Conservation (phyloP, 2,888 invertebrate genomes). For the Glyphotaelius pellucidus region DNA sequence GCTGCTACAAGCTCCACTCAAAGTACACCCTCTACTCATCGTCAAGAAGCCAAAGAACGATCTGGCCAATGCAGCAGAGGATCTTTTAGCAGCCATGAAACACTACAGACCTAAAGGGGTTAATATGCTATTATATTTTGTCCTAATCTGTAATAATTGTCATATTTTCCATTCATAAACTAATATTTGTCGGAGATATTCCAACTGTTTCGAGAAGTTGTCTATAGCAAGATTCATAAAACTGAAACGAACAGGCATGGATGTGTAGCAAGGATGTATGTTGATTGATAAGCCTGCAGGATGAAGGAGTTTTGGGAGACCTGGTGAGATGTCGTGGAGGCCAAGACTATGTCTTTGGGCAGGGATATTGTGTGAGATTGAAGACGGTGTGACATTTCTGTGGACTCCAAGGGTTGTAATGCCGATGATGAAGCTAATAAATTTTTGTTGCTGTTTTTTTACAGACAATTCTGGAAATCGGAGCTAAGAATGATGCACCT, state of each 20-base stretch:
- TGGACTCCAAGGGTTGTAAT: too few relatives aligned
- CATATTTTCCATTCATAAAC: background rate
- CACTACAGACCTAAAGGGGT: slow-evolving; percentile 86
- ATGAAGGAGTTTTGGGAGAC: too few relatives aligned
- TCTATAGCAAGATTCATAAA: too few relatives aligned
- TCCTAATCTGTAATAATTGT: background rate
- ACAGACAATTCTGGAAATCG: slow-evolving; percentile 96
- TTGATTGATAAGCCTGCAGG: too few relatives aligned
- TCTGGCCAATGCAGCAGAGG: slow-evolving; percentile 75
- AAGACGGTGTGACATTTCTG: background rate
- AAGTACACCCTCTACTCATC: slow-evolving; percentile 81
- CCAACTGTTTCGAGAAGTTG: too few relatives aligned
- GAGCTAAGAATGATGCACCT: slow-evolving; percentile 86
- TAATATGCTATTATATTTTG: slow-evolving; percentile 69
- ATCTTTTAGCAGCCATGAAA: slow-evolving; percentile 79
- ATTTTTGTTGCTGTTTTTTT: slow-evolving; percentile 67
- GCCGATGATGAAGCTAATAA: background rate
- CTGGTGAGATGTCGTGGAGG: too few relatives aligned
- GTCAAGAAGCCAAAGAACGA: slow-evolving; percentile 70
- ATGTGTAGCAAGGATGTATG: too few relatives aligned
- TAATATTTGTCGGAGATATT: background rate
- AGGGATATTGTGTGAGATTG: too few relatives aligned
- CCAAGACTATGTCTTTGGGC: too few relatives aligned
- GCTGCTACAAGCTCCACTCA: slow-evolving; percentile 78
- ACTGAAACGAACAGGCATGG: too few relatives aligned